Base-by-base conservation (phyloP, 2,888 invertebrate species). In the Eucriotettix oculatus region DNA sequence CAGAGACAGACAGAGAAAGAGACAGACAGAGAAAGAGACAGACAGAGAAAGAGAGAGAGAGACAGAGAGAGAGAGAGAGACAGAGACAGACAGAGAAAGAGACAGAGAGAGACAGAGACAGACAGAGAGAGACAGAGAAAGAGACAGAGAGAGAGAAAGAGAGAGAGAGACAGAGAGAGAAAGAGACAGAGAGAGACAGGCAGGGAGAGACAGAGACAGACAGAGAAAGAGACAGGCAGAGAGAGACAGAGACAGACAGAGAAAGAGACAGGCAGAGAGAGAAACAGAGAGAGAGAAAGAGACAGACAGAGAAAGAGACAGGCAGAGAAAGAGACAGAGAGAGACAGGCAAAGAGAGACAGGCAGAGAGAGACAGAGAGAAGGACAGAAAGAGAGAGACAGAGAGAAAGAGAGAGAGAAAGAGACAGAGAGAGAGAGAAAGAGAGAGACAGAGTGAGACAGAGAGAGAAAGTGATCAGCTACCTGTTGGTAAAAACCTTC, bases 401-500 rank as follows among this genome's bases (percentile, higher is more conserved):
- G n/a, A n/a, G n/a, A n/a, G 42, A 16, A n/a, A 42, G 55, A 16
- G 55, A 54, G 61, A 52, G 57, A 41, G 40, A 48, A 12, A 57
- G 59, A 59, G 61, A 48, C 54, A 55, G 42, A 17, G 53, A 53
- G 54, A 54, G 42, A 43, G 55, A 29, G 58, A 58, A 12, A 44
- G 10, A 12, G 44, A 44, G 44, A 11, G 44, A 44, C 12, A 44
- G 12, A 12, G 12, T 44, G 12, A 44, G 44, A 44, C 11, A 44
- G 44, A 44, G 12, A 12, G 44, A 44, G 44, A 44, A 12, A 11
- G 44, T 11, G 44, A 44, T 10, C 10, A 2, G 29, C 29, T 29
- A 29, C 29, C 7, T 29, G 29, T 29, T 29, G 29, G 29, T 29
- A 29, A 29, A n/a, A 29, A 29, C 29, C 29, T 29, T 29, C 3